A percentile compares a stretch with the other conserved stretches of the same genome.
phyloP scores from a whole-genome alignment of 1,140 invertebrate genomes.

The Uloborus diversus region DNA sequence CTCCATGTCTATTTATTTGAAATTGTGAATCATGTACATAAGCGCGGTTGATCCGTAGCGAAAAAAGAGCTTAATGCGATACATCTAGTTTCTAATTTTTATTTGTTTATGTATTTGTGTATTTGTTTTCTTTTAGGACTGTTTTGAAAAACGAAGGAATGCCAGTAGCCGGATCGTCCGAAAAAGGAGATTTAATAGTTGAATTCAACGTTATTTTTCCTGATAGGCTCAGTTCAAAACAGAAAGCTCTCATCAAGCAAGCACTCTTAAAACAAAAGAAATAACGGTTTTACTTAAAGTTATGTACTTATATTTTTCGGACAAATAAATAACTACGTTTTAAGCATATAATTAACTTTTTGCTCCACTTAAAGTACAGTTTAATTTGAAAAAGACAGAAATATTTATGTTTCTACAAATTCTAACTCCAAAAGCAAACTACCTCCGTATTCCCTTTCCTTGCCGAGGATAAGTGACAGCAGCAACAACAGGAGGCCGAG shows the following conservation, averaged over 20 bases:
- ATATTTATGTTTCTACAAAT: no score
- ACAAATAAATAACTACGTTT: no score
- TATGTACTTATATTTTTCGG: no score
- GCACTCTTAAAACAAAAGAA: slow-evolving; percentile 6
- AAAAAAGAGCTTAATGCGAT: not conserved
- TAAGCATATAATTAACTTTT: no score
- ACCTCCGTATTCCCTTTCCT: no score
- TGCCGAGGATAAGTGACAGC: no score
- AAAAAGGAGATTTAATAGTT: slow-evolving; percentile 22
- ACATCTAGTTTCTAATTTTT: not conserved
- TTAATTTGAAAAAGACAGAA: no score
- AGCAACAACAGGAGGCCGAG: no score
- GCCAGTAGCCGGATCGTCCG: slow-evolving; percentile 21
- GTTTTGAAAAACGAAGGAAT: slow-evolving; percentile 31
- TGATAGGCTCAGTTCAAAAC: not conserved
- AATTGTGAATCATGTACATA: not conserved
- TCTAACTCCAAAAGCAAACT: no score
- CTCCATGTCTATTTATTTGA: not conserved
- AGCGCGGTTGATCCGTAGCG: not conserved
- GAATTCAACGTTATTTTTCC: slow-evolving; percentile 27
- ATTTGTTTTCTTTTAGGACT: slow-evolving; percentile 22
- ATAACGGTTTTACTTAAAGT: no score
- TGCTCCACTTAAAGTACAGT: no score
- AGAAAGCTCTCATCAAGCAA: slow-evolving; percentile 18
- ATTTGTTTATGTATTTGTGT: not conserved